phyloP scores from a whole-genome alignment of 92 coral and sea anemone species.

The Zoanthus gigantus region DNA sequence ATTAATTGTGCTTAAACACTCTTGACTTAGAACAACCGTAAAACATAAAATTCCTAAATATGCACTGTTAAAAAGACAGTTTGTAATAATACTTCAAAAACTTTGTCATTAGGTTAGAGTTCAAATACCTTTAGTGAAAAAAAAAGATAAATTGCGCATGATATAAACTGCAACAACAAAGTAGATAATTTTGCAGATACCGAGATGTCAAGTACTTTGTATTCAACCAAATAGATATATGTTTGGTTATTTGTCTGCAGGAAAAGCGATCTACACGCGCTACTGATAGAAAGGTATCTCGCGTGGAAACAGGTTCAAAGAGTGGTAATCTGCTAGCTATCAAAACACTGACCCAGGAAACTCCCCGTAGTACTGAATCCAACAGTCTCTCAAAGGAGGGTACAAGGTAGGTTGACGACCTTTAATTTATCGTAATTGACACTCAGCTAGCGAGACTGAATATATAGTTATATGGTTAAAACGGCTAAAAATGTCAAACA shows the following conservation, averaged over 20 bases:
- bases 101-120: too few species aligned
- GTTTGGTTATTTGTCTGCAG: conserved; percentile 20
- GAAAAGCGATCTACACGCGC: conserved; percentile 34
- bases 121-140: too few species aligned
- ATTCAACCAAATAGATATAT: not conserved
- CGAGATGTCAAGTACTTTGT: not conserved
- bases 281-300: conserved; percentile 11
- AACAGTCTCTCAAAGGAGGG: conserved; percentile 47
- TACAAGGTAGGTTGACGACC: not conserved
- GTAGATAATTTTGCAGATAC: not conserved
- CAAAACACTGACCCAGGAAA: conserved; percentile 44
- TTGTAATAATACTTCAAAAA: too few species aligned
- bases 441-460: too few species aligned
- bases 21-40: too few species aligned
- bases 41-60: too few species aligned
- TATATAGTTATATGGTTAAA: too few species aligned
- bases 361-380: conserved; percentile 10
- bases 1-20: too few species aligned
- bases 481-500: too few species aligned
- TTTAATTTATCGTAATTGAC: too few species aligned
- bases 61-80: too few species aligned
- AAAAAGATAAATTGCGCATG: too few species aligned
- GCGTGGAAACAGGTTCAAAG: conserved; percentile 8
- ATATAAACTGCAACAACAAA: not conserved
- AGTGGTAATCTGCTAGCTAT: conserved; percentile 54